These are phyloP conservation scores for Melanostoma mellinum DNA, from an alignment of 2,888 invertebrate genomes.

Conservation along the genomic window DNA sequence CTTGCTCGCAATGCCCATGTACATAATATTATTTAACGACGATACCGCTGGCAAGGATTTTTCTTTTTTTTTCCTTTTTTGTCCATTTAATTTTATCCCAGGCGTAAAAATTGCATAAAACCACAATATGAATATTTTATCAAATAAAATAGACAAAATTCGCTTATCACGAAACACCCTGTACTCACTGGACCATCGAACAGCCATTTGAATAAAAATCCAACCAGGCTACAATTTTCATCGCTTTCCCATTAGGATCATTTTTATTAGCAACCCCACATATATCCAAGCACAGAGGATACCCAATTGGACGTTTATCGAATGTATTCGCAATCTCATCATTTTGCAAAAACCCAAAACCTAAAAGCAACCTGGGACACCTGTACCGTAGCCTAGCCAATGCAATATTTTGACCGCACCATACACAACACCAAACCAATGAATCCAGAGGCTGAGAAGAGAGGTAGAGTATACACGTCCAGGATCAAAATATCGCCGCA, in stretches of 20 bases:
- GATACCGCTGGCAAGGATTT: constrained; percentile 6
- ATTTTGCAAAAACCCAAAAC: constrained; percentile 5
- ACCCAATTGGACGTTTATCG: constrained; percentile 47
- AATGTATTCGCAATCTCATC: constrained; percentile 41
- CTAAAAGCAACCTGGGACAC: constrained; percentile 47
- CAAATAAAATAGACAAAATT: constrained; percentile 50
- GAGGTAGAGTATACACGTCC: constrained; percentile 28
- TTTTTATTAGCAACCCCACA: constrained; percentile 59
- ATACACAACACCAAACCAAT: constrained; percentile 38
- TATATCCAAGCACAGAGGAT: constrained; percentile 22
- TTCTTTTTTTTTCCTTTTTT: too few relatives aligned
- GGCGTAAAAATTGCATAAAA: constrained; percentile 55
- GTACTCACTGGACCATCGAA: constrained; percentile 24
- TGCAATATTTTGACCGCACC: constrained; percentile 56
- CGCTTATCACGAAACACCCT: constrained; percentile 58
- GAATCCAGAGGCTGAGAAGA: constrained; percentile 23
- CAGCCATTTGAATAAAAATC: constrained; percentile 56
- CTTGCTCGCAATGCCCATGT: too few relatives aligned
- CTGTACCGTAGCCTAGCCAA: constrained; percentile 44
- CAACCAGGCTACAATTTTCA: constrained; percentile 68
- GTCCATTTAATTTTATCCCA: background rate
- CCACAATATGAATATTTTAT: constrained; percentile 62
- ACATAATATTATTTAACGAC: constrained; percentile 1
- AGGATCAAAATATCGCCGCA: constrained; percentile 46
- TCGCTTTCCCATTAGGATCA: constrained; percentile 71